These are phyloP conservation scores for Gymnocephalus cernua DNA, from an alignment of 2,113 vertebrate species.

Conservation along the genomic window DNA sequence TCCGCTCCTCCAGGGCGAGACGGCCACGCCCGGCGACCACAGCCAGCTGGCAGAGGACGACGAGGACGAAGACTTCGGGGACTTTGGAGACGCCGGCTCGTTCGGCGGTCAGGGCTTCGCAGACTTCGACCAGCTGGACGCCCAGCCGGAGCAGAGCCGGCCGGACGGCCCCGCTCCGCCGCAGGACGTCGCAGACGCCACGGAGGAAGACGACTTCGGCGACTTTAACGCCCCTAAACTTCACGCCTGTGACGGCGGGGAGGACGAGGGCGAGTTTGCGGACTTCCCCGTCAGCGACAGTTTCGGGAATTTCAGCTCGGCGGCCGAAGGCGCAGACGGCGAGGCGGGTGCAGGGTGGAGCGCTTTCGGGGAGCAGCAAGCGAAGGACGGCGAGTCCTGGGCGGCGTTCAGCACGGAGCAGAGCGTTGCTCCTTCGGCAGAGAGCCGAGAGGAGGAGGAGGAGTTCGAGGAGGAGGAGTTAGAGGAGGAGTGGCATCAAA, in stretches of 20 bases:
- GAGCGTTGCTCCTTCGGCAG: conserved; percentile 53
- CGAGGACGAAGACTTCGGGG: conserved; percentile 85
- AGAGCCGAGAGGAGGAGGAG: conserved; percentile 78
- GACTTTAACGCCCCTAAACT: conserved; percentile 86
- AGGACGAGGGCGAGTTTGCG: conserved; percentile 45
- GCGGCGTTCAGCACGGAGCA: conserved; percentile 89
- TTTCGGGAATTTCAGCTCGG: conserved; percentile 94
- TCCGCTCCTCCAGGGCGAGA: conserved; percentile 70
- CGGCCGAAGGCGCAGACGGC: conserved; percentile 58
- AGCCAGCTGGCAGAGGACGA: conserved; percentile 75
- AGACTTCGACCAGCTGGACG: conserved; percentile 77
- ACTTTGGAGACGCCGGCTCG: conserved; percentile 86
- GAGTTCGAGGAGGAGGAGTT: conserved; percentile 83
- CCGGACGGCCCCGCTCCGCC: neutral
- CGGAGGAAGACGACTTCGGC: conserved; percentile 86
- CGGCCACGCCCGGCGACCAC: conserved; percentile 70
- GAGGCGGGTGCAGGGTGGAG: conserved; percentile 86
- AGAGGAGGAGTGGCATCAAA: conserved; percentile 84
- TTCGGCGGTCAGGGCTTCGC: conserved; percentile 78
- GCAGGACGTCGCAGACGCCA: conserved; percentile 36
- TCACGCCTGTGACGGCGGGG: neutral
- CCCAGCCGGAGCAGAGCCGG: conserved; percentile 8
- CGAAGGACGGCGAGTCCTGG: conserved; percentile 87
- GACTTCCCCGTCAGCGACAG: conserved; percentile 88
- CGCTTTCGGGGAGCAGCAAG: conserved; percentile 86